Conservation (phyloP, 2,797 vertebrate species). For the Eulemur coronatus region DNA sequence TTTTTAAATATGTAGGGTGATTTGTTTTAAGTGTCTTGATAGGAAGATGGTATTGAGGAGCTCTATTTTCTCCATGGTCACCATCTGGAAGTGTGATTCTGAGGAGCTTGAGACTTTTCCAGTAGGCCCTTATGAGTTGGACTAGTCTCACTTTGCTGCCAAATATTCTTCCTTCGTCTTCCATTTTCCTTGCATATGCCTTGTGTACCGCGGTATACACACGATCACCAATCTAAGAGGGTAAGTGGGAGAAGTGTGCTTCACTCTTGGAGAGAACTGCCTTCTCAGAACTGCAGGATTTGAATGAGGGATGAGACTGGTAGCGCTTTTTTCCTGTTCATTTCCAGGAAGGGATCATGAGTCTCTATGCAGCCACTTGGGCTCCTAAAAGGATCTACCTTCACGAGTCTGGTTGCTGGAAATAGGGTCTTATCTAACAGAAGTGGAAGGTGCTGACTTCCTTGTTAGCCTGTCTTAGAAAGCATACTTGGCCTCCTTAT, state of each 20-base stretch:
- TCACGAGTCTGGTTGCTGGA: not conserved
- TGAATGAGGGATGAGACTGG: not conserved
- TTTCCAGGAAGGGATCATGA: not conserved
- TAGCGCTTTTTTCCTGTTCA: not conserved
- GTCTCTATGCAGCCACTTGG: not conserved
- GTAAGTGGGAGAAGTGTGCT: too few relatives aligned
- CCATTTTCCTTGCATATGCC: conserved; percentile 51
- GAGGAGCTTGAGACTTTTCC: conserved; percentile 69
- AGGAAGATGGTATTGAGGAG: conserved; percentile 70
- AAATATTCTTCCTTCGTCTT: conserved; percentile 63
- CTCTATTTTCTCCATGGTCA: not conserved
- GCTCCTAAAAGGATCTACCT: not conserved
- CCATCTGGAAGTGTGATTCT: conserved; percentile 68
- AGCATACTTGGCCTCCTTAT: not conserved
- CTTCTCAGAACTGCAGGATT: not conserved
- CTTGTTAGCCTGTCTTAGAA: not conserved
- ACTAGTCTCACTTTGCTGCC: conserved; percentile 49
- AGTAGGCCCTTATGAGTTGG: conserved; percentile 47
- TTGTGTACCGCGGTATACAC: not conserved
- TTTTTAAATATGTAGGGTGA: conserved; percentile 15
- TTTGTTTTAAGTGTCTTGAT: conserved; percentile 71
- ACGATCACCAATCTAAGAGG: not conserved
- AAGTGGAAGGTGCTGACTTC: not conserved
- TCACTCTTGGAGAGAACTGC: not conserved
- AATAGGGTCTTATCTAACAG: not conserved